Evolutionary conservation across 2,113 vertebrate genomes (phyloP), one percentile per base, ranked within the genome.

Genomic region (Ploceus nigricollis): DNA sequence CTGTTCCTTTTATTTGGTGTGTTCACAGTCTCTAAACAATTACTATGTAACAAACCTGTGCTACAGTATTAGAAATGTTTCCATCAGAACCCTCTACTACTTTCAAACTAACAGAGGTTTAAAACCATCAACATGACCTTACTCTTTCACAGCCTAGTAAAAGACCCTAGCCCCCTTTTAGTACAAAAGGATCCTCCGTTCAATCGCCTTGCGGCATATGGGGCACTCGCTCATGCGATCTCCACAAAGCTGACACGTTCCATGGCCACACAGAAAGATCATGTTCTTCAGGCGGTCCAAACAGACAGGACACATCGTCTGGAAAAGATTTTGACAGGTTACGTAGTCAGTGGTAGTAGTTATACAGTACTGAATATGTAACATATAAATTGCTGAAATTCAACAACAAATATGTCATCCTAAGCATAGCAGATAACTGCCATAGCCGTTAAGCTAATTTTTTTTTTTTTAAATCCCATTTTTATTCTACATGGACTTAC

Each of bases 251-350:
- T 99, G 99, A 93, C 99, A 99, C 0, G 99, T 99, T 76, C 99
- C 99, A 2, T 99, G 99, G 94, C 99, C 99, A 85, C 99, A 99
- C 97, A 99, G 99, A 95, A 99, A 99, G 97, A 99, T 99, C 99
- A 99, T 99, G 90, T 99, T 99, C 99, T 99, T 99, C 94, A 99
- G 98, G n/a, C 99, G 99, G 96, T 99, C 99, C 98, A 99, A 89
- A 95, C 99, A 99, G 54, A 99, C 99, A 28, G 99, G 99, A 91
- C 99, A 99, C 99, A 99, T 99, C 1, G 99, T 99, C 99, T 99
- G 98, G 9, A 98, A 94, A 27, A 94, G 76, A 97, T 93, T 47
- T 60, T 10, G 76, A 96, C 20, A 96, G 39, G 44, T 95, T 56
- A 94, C 25, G 68, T 2, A 53, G 69, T 90, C 54, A 87, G 20